phyloP scores from a whole-genome alignment of 2,113 vertebrate genomes.

The Ophthalmolycus amberensis region DNA sequence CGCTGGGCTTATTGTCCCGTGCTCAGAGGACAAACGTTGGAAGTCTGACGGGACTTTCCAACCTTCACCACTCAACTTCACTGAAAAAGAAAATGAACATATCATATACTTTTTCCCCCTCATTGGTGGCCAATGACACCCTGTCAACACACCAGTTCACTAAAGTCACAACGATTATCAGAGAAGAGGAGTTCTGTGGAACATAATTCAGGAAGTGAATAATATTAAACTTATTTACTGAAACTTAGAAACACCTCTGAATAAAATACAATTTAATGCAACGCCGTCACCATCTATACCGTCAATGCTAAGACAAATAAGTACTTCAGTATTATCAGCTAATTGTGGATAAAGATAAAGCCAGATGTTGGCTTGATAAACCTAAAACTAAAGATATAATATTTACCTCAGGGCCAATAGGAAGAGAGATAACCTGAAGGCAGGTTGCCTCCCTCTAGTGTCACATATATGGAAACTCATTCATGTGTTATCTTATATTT shows the following conservation, averaged over 20 bases:
- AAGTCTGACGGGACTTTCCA: conserved; percentile 75
- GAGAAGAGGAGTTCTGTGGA: background rate
- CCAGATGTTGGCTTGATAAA: background rate
- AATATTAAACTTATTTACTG: too few species aligned
- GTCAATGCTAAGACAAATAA: background rate
- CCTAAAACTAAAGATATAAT: background rate
- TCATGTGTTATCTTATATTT: background rate
- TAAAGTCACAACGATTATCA: background rate
- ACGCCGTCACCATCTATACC: background rate
- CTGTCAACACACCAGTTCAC: background rate
- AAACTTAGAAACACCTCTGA: too few species aligned
- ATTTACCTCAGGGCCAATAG: background rate
- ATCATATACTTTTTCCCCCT: background rate
- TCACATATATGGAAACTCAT: background rate
- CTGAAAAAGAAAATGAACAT: background rate
- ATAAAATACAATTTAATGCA: too few species aligned
- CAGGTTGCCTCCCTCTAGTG: conserved; percentile 44
- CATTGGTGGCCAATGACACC: background rate
- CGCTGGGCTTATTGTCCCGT: conserved; percentile 50
- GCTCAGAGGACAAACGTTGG: conserved; percentile 63
- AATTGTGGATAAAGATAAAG: background rate
- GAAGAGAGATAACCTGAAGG: background rate
- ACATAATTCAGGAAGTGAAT: too few species aligned
- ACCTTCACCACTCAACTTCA: background rate
- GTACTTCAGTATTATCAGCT: background rate